phyloP scores from a whole-genome alignment of 2,888 invertebrate genomes.

The Octonoba sinensis region DNA sequence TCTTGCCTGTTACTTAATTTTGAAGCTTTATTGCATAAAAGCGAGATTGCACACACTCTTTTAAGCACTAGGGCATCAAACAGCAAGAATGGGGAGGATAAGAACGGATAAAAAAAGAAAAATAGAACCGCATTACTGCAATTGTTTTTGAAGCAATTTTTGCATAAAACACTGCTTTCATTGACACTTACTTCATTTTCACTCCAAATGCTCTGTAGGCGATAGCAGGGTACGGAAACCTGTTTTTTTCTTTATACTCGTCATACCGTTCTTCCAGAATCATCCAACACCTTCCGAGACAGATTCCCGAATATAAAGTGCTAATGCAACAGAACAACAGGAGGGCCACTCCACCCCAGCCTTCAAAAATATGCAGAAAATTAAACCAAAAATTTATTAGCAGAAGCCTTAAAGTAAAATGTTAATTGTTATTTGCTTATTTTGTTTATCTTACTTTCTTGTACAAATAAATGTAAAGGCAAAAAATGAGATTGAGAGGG shows the following conservation, averaged over 20 bases:
- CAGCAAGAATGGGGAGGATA: too few relatives aligned
- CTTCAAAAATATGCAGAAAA: conserved; percentile 71
- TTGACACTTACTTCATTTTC: conserved; percentile 56
- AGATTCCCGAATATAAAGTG: conserved; percentile 83
- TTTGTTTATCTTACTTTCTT: too few relatives aligned
- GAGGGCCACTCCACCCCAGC: conserved; percentile 78
- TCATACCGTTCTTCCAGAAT: conserved; percentile 80
- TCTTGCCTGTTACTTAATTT: too few relatives aligned
- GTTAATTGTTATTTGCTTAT: not conserved
- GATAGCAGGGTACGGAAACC: conserved; percentile 87
- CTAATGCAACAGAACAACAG: conserved; percentile 76
- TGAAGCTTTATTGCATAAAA: too few relatives aligned
- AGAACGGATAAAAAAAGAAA: too few relatives aligned
- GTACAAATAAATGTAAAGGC: too few relatives aligned
- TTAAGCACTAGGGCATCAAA: too few relatives aligned
- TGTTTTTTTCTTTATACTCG: conserved; percentile 74
- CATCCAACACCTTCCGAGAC: conserved; percentile 86
- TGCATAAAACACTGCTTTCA: too few relatives aligned
- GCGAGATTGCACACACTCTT: too few relatives aligned
- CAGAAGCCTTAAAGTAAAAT: not conserved
- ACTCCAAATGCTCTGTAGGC: conserved; percentile 83
- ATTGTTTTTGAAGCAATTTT: too few relatives aligned
- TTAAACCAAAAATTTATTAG: not conserved
- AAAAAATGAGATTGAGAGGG: too few relatives aligned
- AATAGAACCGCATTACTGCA: too few relatives aligned